Base-by-base conservation (phyloP, 2,113 vertebrate genomes). In the Eurypyga helias region DNA sequence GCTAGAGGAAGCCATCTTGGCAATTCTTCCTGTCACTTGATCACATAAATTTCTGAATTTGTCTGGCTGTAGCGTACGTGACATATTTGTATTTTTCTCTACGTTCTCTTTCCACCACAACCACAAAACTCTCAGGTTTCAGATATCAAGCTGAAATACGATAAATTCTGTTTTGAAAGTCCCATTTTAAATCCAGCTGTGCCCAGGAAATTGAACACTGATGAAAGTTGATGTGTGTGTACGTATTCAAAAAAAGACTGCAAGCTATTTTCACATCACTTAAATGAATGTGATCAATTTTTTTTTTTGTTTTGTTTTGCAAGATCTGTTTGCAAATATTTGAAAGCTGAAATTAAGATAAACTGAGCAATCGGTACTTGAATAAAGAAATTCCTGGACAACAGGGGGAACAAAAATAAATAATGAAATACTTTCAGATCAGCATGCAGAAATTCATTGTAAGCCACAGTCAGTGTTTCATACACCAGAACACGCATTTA, bases 1-100 rank as follows among this genome's bases (percentile, higher is more conserved):
- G 31, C n/a, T 43, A 72, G 51, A 87, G 88, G 94, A 96, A 97
- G 92, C 83, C 87, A 95, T 96, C 46, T 91, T 96, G 95, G 77
- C 83, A 69, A 95, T 85, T 91, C 65, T 89, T 94, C 81, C 62
- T 95, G 80, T 94, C 62, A 94, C 58, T 93, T 91, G 89, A 95
- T 86, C 89, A 94, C 87, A 93, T 45, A 90, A 95, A 95, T 51
- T 93, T 95, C 58, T 75, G 60, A 62, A 83, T 96, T 86, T 54
- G 21, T 23, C 72, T 83, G 58, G 51, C 79, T 76, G 19, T 13
- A 26, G 64, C 73, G 33, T 31, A 89, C n/a, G 67, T 2, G 18
- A 55, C 33, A 38, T 34, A 79, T 80, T 94, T 64, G 5, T 52
- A 36, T 65, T 93, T 95, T 94, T 81, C 54, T 33, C 46, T 81